Conservation (phyloP, 2,113 vertebrate genomes). For the Mirza zaza region DNA sequence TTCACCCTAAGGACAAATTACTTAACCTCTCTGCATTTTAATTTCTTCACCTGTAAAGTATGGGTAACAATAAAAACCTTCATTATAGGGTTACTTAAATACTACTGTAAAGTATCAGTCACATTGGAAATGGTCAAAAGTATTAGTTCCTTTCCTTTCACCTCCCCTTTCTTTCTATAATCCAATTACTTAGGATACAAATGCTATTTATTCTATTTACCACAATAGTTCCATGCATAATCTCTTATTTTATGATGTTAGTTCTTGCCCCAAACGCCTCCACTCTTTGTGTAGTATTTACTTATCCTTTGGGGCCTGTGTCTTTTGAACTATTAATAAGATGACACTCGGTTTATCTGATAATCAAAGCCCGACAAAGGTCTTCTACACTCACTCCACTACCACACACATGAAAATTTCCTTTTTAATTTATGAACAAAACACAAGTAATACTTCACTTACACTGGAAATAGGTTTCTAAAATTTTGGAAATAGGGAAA, state of each 20-base stretch:
- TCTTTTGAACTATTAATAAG: background rate
- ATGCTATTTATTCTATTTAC: background rate
- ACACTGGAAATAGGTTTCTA: slow-evolving; percentile 15
- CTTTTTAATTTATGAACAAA: background rate
- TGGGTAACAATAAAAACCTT: background rate
- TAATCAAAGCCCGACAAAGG: background rate
- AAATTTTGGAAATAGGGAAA: background rate
- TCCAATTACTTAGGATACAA: background rate
- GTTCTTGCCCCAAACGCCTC: background rate
- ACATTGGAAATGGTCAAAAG: background rate
- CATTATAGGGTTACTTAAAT: background rate
- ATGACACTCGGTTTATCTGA: background rate
- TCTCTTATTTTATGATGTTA: background rate
- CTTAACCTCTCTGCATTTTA: background rate
- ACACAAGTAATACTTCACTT: background rate
- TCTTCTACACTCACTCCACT: background rate
- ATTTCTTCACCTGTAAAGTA: background rate
- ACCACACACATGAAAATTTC: background rate
- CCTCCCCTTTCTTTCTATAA: background rate
- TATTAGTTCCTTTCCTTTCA: background rate
- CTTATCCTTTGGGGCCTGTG: background rate
- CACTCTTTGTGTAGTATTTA: background rate
- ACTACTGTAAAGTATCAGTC: background rate
- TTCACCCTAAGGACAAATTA: background rate
- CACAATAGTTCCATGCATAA: background rate